A percentile compares a stretch with the other conserved stretches of the same genome.
These are phyloP conservation scores for Lycocerus yunnanus DNA, from an alignment of 2,888 invertebrate species.

Conservation along the genomic window DNA sequence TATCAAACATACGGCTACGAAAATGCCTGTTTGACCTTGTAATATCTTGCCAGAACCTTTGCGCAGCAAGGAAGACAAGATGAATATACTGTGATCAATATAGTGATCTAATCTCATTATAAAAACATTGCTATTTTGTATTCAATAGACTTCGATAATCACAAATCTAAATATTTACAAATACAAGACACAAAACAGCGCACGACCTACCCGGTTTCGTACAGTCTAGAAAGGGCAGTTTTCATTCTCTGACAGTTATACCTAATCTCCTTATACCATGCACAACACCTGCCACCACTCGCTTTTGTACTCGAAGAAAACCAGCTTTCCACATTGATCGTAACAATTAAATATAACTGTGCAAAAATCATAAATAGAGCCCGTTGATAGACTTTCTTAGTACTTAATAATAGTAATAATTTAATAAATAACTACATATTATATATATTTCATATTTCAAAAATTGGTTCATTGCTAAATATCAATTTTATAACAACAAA, in stretches of 20 bases:
- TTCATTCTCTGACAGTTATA: not conserved
- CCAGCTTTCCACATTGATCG: constrained; percentile 6
- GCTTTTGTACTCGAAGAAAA: constrained; percentile 26
- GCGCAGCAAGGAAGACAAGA: too few species aligned
- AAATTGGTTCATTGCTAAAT: too few species aligned
- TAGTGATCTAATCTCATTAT: too few species aligned
- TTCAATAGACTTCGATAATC: not conserved
- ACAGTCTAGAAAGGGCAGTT: not conserved
- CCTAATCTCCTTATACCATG: not conserved
- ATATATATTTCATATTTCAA: too few species aligned
- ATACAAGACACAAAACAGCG: not conserved
- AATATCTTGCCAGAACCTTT: not conserved
- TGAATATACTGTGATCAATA: not conserved
- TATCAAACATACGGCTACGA: not conserved
- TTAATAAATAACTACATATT: not conserved
- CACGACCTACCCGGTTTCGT: not conserved
- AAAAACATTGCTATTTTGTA: not conserved
- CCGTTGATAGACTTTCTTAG: not conserved
- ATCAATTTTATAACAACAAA: too few species aligned
- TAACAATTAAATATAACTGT: not conserved
- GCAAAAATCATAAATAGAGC: not conserved
- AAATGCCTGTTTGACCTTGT: not conserved
- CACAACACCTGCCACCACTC: constrained; percentile 42
- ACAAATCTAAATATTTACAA: not conserved
- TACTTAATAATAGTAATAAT: not conserved